Base-by-base conservation (phyloP, 2,797 vertebrate species). In the Hybognathus amarus region DNA sequence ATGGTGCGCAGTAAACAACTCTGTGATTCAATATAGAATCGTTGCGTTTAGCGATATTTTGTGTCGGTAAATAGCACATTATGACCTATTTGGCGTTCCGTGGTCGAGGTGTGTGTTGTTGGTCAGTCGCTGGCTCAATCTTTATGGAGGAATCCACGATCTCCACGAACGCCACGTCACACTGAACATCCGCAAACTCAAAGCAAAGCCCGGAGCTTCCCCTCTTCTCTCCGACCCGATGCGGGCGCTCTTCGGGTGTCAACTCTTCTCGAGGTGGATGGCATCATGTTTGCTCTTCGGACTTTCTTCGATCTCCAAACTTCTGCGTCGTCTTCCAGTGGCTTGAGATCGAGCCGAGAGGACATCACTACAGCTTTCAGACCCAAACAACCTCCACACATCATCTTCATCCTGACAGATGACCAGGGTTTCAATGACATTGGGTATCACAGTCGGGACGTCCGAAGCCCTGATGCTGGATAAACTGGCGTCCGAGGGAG, bases 401-500 rank as follows among this genome's bases (percentile, higher is more conserved):
- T 99, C 82, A 87, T 99, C 86, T 99, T 99, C 87, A 97, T 99
- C 83, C 95, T 99, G 78, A 98, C 94, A 0, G 97, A 99, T 6
- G 98, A 99, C 91, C 97, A 99, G 92, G 98, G 98, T 56, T 99
- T 96, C 89, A 97, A 98, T 0, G 98, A 99, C 56, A 91, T 99
- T 0, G 98, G 98, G 75, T 99, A 98, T 85, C 98, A 99, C 5
- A 96, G 96, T 88, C 96, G 97, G 0, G 96, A 95, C 87, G 96
- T 99, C 82, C 96, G 94, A 89, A 99, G 97, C 0, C 98, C 97
- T n/a, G 0, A 97, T 97, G 0, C 92, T 99, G 90, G 97, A 99
- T 93, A 96, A 96, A 63, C 93, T 99, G 91, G 97, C 98, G 0
- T 96, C 97, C 0, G 96, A 98, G 76, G 98, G 98, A 0, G 98